Base-by-base conservation (phyloP, 2,888 invertebrate species). In the Dione vanillae region DNA sequence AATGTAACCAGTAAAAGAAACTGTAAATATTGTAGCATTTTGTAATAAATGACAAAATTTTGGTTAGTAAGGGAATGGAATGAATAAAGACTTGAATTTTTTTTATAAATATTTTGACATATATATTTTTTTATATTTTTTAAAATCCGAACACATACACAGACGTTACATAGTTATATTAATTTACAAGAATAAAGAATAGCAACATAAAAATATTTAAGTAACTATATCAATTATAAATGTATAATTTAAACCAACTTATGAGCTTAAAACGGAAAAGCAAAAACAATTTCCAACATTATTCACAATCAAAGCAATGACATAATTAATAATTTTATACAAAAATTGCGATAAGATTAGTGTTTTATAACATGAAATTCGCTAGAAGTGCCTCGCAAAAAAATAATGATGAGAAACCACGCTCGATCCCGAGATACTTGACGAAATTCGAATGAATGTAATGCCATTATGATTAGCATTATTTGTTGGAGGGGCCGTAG, bases 381-480 rank as follows among this genome's bases (percentile, higher is more conserved):
- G 81, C 82, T 81, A 81, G 79, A 71, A 80, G 79, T 78, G 79
- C 75, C 77, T 77, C 84, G 71, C 78, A 87, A 90, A 90, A 88
- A 85, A 78, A 76, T 75, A 74, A 76, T 83, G 78, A 85, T 83
- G 84, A 82, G 86, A 87, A 85, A 83, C 81, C 83, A 79, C 78
- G 78, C 76, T 80, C 83, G 83, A 85, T 86, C 86, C 83, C 78
- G 80, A 80, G 85, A 91, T 89, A 90, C 92, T 92, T 88, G 87
- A 92, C 87, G 87, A 89, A 88, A 90, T 89, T 86, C 89, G 89
- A 91, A 91, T 91, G 89, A 91, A 91, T 90, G 91, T 92, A 92
- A 91, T 92, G 87, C 89, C 85, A 91, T 92, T 92, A 92, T 88
- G 91, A 93, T 93, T 92, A 92, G 92, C 91, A 91, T 92, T 91